phyloP scores from a whole-genome alignment of 2,797 vertebrate genomes.

The Lycodopsis pacificus region DNA sequence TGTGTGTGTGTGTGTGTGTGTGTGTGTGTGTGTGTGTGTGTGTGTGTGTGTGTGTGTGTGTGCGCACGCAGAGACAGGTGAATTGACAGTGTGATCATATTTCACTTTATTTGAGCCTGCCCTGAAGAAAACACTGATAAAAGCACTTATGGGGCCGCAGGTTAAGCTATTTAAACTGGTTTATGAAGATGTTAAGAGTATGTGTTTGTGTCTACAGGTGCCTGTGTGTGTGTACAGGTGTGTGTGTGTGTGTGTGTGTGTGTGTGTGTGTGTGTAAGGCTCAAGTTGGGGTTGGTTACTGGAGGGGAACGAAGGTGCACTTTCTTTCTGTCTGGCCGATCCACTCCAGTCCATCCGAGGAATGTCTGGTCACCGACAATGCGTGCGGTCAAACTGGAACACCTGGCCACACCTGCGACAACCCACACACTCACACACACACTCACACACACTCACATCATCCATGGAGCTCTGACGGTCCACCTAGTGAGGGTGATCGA shows the following conservation, averaged over 20 bases:
- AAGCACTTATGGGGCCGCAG: conserved; percentile 25
- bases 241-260: conserved; percentile 6
- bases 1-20: conserved; percentile 29
- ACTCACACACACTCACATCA: conserved; percentile 12
- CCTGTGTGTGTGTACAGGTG: not conserved
- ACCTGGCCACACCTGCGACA: conserved; percentile 77
- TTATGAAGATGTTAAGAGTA: not conserved
- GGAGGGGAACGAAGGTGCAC: conserved; percentile 51
- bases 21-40: not conserved
- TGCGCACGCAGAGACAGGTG: not conserved
- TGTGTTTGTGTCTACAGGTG: not conserved
- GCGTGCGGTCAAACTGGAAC: conserved; percentile 71
- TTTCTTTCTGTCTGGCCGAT: conserved; percentile 69
- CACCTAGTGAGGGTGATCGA: conserved; percentile 54
- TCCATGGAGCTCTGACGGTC: conserved; percentile 28
- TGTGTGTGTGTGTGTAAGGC: conserved; percentile 28
- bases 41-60: conserved; percentile 8
- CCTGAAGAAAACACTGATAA: conserved; percentile 43
- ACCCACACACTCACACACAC: conserved; percentile 29
- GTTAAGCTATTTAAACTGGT: conserved; percentile 24
- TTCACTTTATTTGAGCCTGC: conserved; percentile 49
- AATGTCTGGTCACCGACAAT: conserved; percentile 74
- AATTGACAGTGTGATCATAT: conserved; percentile 49
- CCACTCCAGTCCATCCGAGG: conserved; percentile 71
- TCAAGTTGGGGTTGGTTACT: conserved; percentile 42